These are phyloP conservation scores for Rhinogobius similis DNA, from an alignment of 2,113 vertebrate genomes.

Conservation along the genomic window DNA sequence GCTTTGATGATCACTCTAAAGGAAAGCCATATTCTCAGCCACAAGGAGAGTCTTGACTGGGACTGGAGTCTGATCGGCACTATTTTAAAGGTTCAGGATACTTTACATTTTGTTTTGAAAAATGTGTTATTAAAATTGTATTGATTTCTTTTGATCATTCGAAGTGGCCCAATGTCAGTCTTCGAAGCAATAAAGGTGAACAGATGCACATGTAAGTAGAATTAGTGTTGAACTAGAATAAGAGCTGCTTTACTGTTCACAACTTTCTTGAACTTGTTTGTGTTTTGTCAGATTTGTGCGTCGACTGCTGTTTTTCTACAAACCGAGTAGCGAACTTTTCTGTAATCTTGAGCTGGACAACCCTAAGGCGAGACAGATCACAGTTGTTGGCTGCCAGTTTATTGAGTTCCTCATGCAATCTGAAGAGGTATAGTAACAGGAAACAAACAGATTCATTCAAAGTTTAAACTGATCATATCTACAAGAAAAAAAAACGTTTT, in stretches of 20 bases:
- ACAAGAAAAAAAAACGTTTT: not conserved
- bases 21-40: conserved; percentile 86
- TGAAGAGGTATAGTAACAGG: conserved; percentile 77
- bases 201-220: conserved; percentile 85
- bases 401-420: conserved; percentile 86
- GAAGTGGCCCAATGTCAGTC: conserved; percentile 87
- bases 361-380: conserved; percentile 82
- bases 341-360: conserved; percentile 83
- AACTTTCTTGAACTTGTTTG: not conserved
- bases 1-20: conserved; percentile 83
- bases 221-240: conserved; percentile 8
- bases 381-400: conserved; percentile 83
- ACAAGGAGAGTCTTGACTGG: conserved; percentile 89
- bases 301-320: conserved; percentile 86
- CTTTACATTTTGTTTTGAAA: not conserved
- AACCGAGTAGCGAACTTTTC: conserved; percentile 86
- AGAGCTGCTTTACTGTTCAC: no score
- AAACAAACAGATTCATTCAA: not conserved
- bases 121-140: not conserved
- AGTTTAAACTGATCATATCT: not conserved
- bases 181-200: conserved; percentile 88
- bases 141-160: conserved; percentile 39
- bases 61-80: conserved; percentile 89
- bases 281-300: conserved; percentile 79
- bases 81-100: conserved; percentile 82